phyloP scores from a whole-genome alignment of 2,888 invertebrate genomes.

The Lissonota sp. region DNA sequence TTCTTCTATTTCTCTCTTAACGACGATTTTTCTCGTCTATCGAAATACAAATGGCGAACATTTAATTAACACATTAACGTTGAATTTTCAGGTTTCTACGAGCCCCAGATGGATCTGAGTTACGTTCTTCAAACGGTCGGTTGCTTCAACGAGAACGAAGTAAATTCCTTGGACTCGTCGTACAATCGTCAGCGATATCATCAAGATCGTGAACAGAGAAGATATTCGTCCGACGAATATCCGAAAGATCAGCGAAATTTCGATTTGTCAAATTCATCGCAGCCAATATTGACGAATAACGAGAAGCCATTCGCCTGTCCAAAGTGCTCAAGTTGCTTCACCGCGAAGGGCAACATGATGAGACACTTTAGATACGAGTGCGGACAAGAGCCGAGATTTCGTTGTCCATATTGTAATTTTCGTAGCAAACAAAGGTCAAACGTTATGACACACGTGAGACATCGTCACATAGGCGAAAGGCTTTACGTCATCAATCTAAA shows the following conservation, averaged over 20 bases:
- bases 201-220: slow-evolving; percentile 3
- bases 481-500: slow-evolving; percentile 69
- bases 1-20: not conserved
- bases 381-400: slow-evolving; percentile 78
- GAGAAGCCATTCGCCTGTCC: slow-evolving; percentile 77
- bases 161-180: slow-evolving; percentile 21
- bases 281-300: slow-evolving; percentile 41
- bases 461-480: slow-evolving; percentile 70
- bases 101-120: slow-evolving; percentile 73
- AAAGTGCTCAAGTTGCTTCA: slow-evolving; percentile 80
- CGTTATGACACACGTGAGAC: slow-evolving; percentile 78
- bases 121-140: slow-evolving; percentile 69
- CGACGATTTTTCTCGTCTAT: not conserved
- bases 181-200: slow-evolving; percentile 11
- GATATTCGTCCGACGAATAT: slow-evolving; percentile 34
- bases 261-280: slow-evolving; percentile 8
- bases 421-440: slow-evolving; percentile 80
- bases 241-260: slow-evolving; percentile 1
- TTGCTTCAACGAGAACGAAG: slow-evolving; percentile 30
- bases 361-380: slow-evolving; percentile 82
- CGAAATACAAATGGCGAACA: not conserved
- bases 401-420: slow-evolving; percentile 81
- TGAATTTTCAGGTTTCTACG: slow-evolving; percentile 76
- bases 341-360: slow-evolving; percentile 79
- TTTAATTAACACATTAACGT: slow-evolving; percentile 53